Percentiles rank a stretch among this genome's conserved stretches.
phyloP scores from a whole-genome alignment of 2,888 invertebrate genomes.

The Notocelia uddmanniana region DNA sequence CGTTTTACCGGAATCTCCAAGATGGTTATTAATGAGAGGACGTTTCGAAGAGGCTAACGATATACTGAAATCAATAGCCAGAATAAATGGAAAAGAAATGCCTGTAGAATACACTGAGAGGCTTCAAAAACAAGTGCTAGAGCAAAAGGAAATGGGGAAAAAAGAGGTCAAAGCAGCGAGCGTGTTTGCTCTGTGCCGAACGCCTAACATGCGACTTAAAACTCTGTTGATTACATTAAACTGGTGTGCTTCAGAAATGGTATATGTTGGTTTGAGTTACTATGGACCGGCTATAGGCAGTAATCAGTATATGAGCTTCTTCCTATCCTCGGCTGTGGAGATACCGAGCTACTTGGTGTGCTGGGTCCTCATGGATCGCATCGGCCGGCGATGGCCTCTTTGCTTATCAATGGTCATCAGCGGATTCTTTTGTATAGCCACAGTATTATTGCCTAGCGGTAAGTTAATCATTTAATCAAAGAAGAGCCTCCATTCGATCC shows the following conservation, averaged over 20 bases:
- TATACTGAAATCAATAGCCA: slow-evolving; percentile 91
- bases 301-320: slow-evolving; percentile 95
- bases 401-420: slow-evolving; percentile 94
- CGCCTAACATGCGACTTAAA: slow-evolving; percentile 95
- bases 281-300: slow-evolving; percentile 95
- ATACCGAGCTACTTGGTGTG: slow-evolving; percentile 95
- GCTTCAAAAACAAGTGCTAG: slow-evolving; percentile 89
- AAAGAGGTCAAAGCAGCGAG: slow-evolving; percentile 75
- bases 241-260: slow-evolving; percentile 97
- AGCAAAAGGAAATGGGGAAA: slow-evolving; percentile 85
- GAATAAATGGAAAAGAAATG: slow-evolving; percentile 90
- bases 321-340: slow-evolving; percentile 94
- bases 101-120: slow-evolving; percentile 90
- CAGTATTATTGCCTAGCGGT: slow-evolving; percentile 93
- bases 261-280: slow-evolving; percentile 96
- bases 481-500: not conserved
- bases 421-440: slow-evolving; percentile 93
- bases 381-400: slow-evolving; percentile 95
- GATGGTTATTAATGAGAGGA: slow-evolving; percentile 95
- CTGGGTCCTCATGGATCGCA: slow-evolving; percentile 95
- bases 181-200: slow-evolving; percentile 89
- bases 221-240: slow-evolving; percentile 94
- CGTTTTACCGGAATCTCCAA: slow-evolving; percentile 95
- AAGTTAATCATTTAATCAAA: slow-evolving; percentile 55
- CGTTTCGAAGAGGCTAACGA: slow-evolving; percentile 92